phyloP scores from a whole-genome alignment of 2,797 vertebrate species.

The Gorsachius magnificus region DNA sequence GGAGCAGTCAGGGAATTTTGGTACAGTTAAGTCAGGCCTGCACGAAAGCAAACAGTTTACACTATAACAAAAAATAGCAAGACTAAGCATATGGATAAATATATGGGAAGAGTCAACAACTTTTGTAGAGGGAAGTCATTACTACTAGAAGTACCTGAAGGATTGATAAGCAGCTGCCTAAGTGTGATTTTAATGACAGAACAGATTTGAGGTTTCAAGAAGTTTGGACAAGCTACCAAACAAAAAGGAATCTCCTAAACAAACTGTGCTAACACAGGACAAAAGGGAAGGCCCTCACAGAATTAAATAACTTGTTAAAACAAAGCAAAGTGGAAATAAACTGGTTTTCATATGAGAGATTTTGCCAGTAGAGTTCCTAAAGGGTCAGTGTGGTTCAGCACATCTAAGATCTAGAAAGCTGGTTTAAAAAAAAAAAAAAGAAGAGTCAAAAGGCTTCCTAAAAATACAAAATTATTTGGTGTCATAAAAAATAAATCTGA shows the following conservation, averaged over 20 bases:
- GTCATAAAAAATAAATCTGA: neutral
- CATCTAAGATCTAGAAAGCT: neutral
- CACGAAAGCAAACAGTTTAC: neutral
- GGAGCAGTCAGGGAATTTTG: neutral
- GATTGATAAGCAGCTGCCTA: rapidly evolving
- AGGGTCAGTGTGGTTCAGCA: neutral
- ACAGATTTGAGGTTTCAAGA: neutral
- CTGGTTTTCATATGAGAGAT: neutral
- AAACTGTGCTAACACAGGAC: neutral
- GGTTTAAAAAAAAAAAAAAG: neutral
- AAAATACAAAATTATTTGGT: neutral
- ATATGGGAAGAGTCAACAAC: neutral
- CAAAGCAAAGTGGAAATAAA: neutral
- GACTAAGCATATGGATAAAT: neutral
- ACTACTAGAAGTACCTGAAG: neutral
- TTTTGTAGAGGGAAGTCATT: neutral
- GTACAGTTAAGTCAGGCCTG: neutral
- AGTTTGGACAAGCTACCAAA: neutral
- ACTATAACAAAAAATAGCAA: neutral
- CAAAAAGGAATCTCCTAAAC: neutral
- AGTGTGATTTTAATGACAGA: neutral
- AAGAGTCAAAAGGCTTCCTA: neutral
- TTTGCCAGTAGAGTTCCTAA: neutral
- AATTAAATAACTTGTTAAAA: neutral
- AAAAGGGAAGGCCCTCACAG: neutral